Base-by-base conservation (phyloP, 1,140 invertebrate genomes). In the Atta cephalotes region DNA sequence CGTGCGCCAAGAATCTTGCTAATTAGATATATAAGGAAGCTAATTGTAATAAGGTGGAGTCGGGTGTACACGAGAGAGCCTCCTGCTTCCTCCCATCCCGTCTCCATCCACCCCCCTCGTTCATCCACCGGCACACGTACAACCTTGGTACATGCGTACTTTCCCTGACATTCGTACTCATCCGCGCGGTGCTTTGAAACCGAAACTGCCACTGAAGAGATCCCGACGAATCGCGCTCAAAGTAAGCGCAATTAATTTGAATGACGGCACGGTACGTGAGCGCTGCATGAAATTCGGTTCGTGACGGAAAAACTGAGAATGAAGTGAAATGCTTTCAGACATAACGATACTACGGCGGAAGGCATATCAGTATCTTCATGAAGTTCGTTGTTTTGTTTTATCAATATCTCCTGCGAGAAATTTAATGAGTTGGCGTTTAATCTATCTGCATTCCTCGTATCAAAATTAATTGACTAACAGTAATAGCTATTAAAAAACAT, bases 11-110 rank as follows among this genome's bases (percentile, higher is more conserved):
- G 93, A 94, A 94, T 94, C 93, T 93, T 85, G 88, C 92, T 94
- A 94, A 94, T 94, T 94, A 93, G 93, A 94, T 94, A 93, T 92
- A 93, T 93, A 93, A 93, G 92, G 92, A 93, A 92, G 91, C 92
- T 94, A 93, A 94, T 94, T 94, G 93, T 94, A 94, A 94, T 94
- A 94, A 94, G 93, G 88, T 92, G 88, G 93, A 94, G 93, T 94
- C 92, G 92, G 92, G 91, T 93, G 89, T 93, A 93, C 89, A 77
- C 88, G 89, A 79, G 89, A 85, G 81, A 89, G 74, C 80, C 88
- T 74, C 88, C 71, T 31, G 31, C 39, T 66, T 51, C 35, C 35
- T 25, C 70, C 31, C 68, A 28, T 77, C 28, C 39, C n/a, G 4
- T 51, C 82, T 21, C 14, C 71, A 25, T 80, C 60, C 63, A 35